Evolutionary conservation across 1,140 invertebrate genomes (phyloP).

Genomic region (Ceratosolen solmsi): DNA sequence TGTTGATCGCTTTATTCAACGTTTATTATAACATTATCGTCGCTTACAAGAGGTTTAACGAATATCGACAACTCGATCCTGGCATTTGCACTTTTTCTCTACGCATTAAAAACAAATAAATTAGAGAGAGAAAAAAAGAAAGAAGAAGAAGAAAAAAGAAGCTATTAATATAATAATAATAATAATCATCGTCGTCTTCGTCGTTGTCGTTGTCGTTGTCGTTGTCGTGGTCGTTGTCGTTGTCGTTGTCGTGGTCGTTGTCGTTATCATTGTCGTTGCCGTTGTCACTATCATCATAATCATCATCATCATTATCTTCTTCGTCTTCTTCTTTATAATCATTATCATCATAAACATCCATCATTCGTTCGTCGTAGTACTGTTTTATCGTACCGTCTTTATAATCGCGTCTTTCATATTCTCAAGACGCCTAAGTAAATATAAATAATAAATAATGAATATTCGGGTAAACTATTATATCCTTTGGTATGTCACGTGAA

Average conservation of each 20-base stretch:
- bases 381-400: constrained; percentile 56
- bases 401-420: constrained; percentile 58
- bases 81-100: constrained; percentile 45
- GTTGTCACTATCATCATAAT: no score
- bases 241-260: no score
- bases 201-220: background rate
- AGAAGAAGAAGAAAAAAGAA: background rate
- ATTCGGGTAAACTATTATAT: constrained; percentile 57
- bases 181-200: background rate
- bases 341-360: no score
- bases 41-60: background rate
- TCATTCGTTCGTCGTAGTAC: constrained; percentile 11
- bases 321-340: no score
- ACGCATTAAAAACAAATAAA: constrained; percentile 56
- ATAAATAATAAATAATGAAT: constrained; percentile 66
- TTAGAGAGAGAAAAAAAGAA: constrained; percentile 58
- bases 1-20: background rate
- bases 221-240: no score
- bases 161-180: background rate
- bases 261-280: no score
- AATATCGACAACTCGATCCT: constrained; percentile 45
- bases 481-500: constrained; percentile 59
- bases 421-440: constrained; percentile 59
- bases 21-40: background rate
- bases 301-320: no score